Base-by-base conservation (phyloP, 2,888 invertebrate species). In the Idaea aversata region DNA sequence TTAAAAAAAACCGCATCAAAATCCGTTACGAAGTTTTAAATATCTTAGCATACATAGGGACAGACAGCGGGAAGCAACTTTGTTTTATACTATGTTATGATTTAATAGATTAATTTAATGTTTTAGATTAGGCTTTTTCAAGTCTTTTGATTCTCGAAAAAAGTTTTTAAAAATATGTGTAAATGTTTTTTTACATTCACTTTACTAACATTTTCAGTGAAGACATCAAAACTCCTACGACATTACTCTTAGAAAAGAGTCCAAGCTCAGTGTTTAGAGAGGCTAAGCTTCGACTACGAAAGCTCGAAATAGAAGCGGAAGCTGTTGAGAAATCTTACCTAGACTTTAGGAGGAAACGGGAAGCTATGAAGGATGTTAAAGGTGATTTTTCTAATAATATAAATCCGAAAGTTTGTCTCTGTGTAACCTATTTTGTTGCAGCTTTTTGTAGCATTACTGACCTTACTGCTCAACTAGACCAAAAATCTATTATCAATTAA, bases 301-400 rank as follows among this genome's bases (percentile, higher is more conserved):
- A 92, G 77, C 76, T 95, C 67, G 94, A 95, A 81, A 88, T 93
- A n/a, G 95, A 95, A 73, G 94, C 94, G 15, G 93, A 93, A 63
- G 93, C 93, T 0, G 93, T 95, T 0, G 94, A 95, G 79, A 77
- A 88, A 61, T 94, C 93, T 0, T 95, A 93, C 76, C 67, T 84
- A 38, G 83, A 88, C 76, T 94, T 91, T 70, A 83, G 87, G 16
- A 79, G 77, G 62, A 78, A 83, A 16, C 87, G 85, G 67, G 70
- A 76, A 0, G 70, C 75, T 36, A 47, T 74, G 60, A 72, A 71
- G 6, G 69, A 64, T 0, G 13, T 34, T 62, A 47, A 47, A 47
- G 47, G 47, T 47, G 13, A 5, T 10, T 47, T 10, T 47, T 13
- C 10, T 10, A 47, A 47, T 47, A 47, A 13, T 47, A 10, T 7